Evolutionary conservation across 2,113 vertebrate genomes (phyloP).

Genomic region (Pleuronectes platessa): DNA sequence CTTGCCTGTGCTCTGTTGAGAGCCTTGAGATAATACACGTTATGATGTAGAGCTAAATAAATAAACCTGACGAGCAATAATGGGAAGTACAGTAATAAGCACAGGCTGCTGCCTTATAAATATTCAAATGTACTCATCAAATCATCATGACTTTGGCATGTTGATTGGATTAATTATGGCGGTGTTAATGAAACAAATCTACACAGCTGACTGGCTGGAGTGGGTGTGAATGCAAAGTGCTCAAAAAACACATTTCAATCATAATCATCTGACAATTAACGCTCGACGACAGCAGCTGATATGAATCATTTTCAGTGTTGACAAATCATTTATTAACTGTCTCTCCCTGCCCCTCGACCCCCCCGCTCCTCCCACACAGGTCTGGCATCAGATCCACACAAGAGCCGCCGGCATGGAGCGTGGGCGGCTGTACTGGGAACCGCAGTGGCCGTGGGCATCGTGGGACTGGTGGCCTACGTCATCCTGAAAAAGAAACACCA

Average conservation of each 20-base stretch:
- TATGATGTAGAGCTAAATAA: background rate
- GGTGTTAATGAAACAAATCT: conserved; percentile 45
- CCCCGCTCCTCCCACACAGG: conserved; percentile 35
- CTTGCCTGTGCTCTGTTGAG: background rate
- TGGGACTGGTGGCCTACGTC: conserved; percentile 81
- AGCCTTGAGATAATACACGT: no score
- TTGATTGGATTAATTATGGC: conserved; percentile 64
- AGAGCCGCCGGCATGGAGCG: conserved; percentile 45
- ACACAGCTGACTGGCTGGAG: conserved; percentile 40
- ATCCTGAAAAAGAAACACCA: conserved; percentile 78
- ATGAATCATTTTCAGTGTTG: conserved; percentile 31
- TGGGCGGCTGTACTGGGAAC: conserved; percentile 80
- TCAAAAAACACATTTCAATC: conserved; percentile 38
- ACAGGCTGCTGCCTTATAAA: conserved; percentile 32
- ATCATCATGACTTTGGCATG: conserved; percentile 41
- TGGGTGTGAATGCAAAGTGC: conserved; percentile 22
- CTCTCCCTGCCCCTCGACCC: conserved; percentile 12
- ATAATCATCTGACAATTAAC: conserved; percentile 58
- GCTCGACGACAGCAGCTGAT: conserved; percentile 30
- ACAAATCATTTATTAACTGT: conserved; percentile 35
- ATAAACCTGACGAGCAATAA: background rate
- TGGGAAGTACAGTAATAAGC: background rate
- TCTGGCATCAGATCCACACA: conserved; percentile 29
- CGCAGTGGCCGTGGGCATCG: conserved; percentile 73
- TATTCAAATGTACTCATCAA: conserved; percentile 61